These are phyloP conservation scores for Vanessa tameamea DNA, from an alignment of 1,140 invertebrate species.

Conservation along the genomic window DNA sequence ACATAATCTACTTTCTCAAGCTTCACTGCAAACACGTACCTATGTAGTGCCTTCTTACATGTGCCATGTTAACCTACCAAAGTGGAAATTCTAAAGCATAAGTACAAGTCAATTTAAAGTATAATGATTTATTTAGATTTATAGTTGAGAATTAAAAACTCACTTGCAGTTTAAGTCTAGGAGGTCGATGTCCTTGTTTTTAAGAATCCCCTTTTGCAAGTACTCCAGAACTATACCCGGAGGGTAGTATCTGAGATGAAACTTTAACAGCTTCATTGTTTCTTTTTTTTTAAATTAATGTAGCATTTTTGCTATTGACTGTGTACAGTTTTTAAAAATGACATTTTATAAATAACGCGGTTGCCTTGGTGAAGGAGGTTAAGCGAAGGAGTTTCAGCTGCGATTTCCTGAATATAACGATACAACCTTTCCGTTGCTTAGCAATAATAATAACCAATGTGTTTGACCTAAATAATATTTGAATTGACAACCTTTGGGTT, in stretches of 20 bases:
- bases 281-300: constrained; percentile 2
- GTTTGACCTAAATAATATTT: too few relatives aligned
- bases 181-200: constrained; percentile 84
- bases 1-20: too few relatives aligned
- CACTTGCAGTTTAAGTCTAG: constrained; percentile 82
- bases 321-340: constrained; percentile 43
- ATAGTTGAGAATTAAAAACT: constrained; percentile 39
- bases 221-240: constrained; percentile 84
- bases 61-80: too few relatives aligned
- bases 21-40: too few relatives aligned
- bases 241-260: constrained; percentile 86
- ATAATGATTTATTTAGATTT: too few relatives aligned
- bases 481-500: too few relatives aligned
- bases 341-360: constrained; percentile 67
- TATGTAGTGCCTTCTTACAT: too few relatives aligned
- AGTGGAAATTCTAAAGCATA: too few relatives aligned
- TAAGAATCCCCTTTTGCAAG: constrained; percentile 80
- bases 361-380: constrained; percentile 49
- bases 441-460: not conserved
- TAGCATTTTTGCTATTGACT: constrained; percentile 29
- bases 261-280: constrained; percentile 84
- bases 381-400: constrained; percentile 5
- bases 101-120: too few relatives aligned
- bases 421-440: not conserved
- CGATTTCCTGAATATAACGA: not conserved